These are phyloP conservation scores for Protonemura montana DNA, from an alignment of 2,888 invertebrate species.

Conservation along the genomic window DNA sequence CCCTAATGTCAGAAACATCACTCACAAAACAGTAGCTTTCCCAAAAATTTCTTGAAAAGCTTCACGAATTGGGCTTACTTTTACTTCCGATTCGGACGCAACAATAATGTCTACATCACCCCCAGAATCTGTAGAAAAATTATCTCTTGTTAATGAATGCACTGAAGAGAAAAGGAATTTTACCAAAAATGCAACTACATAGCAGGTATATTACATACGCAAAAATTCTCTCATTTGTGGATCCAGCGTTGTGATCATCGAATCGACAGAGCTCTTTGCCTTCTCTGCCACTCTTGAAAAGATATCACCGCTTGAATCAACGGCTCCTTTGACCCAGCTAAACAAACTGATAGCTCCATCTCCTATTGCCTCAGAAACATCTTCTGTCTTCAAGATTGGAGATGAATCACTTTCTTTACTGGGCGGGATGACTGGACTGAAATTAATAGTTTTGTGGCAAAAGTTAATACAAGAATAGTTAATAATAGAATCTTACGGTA, in stretches of 20 bases:
- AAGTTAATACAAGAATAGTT: too few species aligned
- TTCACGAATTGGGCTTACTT: constrained; percentile 78
- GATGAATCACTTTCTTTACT: constrained; percentile 61
- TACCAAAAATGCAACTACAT: too few species aligned
- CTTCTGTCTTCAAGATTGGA: constrained; percentile 55
- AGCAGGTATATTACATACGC: constrained; percentile 65
- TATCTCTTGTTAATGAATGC: too few species aligned
- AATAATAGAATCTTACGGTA: too few species aligned
- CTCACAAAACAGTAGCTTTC: constrained; percentile 78
- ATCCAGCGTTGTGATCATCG: constrained; percentile 86
- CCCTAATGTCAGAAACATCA: constrained; percentile 45
- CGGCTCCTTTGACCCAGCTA: constrained; percentile 76
- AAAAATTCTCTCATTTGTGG: constrained; percentile 90
- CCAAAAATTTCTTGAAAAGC: constrained; percentile 83
- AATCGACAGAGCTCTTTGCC: constrained; percentile 81
- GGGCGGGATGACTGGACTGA: constrained; percentile 64
- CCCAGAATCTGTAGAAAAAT: constrained; percentile 71
- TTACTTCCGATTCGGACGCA: constrained; percentile 78
- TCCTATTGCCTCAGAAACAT: constrained; percentile 55
- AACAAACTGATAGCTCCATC: constrained; percentile 67
- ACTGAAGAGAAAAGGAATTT: too few species aligned
- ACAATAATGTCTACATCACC: constrained; percentile 79
- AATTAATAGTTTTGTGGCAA: constrained; percentile 38
- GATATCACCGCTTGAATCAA: constrained; percentile 63
- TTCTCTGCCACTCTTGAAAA: constrained; percentile 75